Conservation (phyloP, 1,140 invertebrate species). For the Euschistus heros region DNA sequence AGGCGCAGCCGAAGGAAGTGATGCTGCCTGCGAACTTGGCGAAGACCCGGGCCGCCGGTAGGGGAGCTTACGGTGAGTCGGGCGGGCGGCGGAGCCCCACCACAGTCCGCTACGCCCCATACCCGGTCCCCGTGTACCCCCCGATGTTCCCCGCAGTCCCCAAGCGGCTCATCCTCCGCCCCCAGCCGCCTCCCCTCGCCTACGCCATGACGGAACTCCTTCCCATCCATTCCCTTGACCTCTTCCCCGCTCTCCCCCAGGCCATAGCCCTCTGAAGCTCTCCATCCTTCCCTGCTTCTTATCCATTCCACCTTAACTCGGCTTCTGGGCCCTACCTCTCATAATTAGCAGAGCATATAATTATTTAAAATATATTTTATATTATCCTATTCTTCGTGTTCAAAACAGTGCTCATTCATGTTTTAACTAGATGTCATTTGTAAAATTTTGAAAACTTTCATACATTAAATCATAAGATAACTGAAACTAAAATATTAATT, state of each 20-base stretch:
- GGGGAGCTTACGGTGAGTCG: constrained; percentile 86
- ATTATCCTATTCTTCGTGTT: too few species aligned
- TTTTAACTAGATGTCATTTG: too few species aligned
- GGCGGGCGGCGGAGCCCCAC: constrained; percentile 27
- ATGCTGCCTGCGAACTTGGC: constrained; percentile 92
- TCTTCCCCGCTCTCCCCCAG: constrained; percentile 9
- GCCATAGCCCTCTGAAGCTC: constrained; percentile 24
- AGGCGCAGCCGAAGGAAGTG: constrained; percentile 98
- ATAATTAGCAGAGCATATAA: neutral
- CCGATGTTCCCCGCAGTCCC: constrained; percentile 22
- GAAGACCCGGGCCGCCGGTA: constrained; percentile 81
- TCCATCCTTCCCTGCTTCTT: neutral
- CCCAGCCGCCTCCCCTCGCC: constrained; percentile 42
- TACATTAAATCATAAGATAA: too few species aligned
- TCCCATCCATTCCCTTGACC: constrained; percentile 30
- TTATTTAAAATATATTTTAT: too few species aligned
- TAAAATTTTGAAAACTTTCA: too few species aligned
- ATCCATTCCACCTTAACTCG: constrained; percentile 16
- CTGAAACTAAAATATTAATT: too few species aligned
- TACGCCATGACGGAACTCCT: constrained; percentile 59
- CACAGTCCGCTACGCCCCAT: constrained; percentile 43
- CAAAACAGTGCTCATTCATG: too few species aligned
- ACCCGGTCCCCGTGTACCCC: constrained; percentile 42
- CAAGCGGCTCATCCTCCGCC: constrained; percentile 18
- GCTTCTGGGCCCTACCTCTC: neutral